These are phyloP conservation scores for Pinctada fucata DNA, from an alignment of 2,888 invertebrate genomes.

Conservation along the genomic window DNA sequence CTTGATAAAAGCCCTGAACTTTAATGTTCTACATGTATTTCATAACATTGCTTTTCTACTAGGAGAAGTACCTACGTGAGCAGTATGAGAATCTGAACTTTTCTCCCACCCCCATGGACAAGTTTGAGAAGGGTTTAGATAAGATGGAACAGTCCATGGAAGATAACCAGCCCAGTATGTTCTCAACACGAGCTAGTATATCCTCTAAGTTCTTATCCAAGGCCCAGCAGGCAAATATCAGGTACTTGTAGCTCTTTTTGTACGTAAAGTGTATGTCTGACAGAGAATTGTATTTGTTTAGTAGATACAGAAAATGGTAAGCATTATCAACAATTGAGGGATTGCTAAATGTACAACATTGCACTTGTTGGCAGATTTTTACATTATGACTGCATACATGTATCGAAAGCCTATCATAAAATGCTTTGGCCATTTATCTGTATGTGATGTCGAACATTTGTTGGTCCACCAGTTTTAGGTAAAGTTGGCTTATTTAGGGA, in stretches of 20 bases:
- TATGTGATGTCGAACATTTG: no score
- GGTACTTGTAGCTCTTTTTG: constrained; percentile 39
- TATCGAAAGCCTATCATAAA: neutral
- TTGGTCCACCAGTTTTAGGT: no score
- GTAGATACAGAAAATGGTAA: neutral
- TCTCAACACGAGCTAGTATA: constrained; percentile 65
- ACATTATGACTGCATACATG: neutral
- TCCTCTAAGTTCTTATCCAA: constrained; percentile 70
- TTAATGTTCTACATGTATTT: neutral
- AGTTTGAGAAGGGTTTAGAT: constrained; percentile 65
- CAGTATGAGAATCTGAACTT: constrained; percentile 71
- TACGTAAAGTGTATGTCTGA: neutral
- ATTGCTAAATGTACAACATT: neutral
- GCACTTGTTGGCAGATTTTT: neutral
- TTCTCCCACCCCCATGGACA: constrained; percentile 61
- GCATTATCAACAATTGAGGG: no score
- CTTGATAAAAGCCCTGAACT: no score
- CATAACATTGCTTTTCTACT: constrained; percentile 16
- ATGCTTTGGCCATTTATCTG: no score
- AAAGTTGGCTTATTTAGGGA: no score
- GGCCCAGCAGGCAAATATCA: constrained; percentile 53
- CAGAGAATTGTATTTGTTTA: neutral
- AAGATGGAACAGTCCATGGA: constrained; percentile 58
- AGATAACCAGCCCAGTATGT: constrained; percentile 44
- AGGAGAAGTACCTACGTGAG: constrained; percentile 70